Evolutionary conservation across 1,140 invertebrate genomes (phyloP), one percentile per base, ranked within the genome.

Genomic region (Apolygus lucorum): DNA sequence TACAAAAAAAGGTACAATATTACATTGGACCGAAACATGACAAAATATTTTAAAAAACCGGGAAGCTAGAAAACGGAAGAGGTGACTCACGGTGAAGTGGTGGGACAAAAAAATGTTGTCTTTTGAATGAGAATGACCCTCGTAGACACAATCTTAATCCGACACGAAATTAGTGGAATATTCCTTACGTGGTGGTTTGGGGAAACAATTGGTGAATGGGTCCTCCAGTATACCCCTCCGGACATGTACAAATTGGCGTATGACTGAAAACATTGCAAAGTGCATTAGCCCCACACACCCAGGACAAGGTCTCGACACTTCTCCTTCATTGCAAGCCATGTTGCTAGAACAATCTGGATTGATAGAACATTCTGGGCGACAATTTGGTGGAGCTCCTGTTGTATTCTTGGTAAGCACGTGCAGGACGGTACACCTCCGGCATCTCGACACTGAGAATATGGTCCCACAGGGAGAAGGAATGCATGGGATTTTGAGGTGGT

Each of bases 401-500:
- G 72, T 82, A 87, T 67, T 84, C 84, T n/a, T 52, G 82, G 76
- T 54, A 83, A 76, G 77, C 88, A 89, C 49, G 86, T 84, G 74
- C 87, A 89, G 2, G 87, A 85, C 17, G 87, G 84, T 73, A 82
- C 80, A 13, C 80, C 80, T 72, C 86, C 86, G 11, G 84, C 76
- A 72, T 85, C 82, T 63, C 82, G 81, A 75, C 87, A 88, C 76
- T 85, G 79, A 0, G 86, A 82, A 76, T 87, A 85, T 1, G 81
- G 77, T n/a, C 4, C 87, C 88, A 77, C 88, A 90, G 2, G 86
- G 85, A 28, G 82, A 84, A 28, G 81, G 79, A 70, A 81, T 70
- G 76, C 85, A 84, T 17, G 82, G 81, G 70, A n/a, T 83, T 67
- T 22, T 59, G 54, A 11, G 1, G 73, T 73, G 69, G 74, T 69